These are phyloP conservation scores for Rhinoderma darwinii DNA, from an alignment of 2,113 vertebrate genomes.

Conservation along the genomic window DNA sequence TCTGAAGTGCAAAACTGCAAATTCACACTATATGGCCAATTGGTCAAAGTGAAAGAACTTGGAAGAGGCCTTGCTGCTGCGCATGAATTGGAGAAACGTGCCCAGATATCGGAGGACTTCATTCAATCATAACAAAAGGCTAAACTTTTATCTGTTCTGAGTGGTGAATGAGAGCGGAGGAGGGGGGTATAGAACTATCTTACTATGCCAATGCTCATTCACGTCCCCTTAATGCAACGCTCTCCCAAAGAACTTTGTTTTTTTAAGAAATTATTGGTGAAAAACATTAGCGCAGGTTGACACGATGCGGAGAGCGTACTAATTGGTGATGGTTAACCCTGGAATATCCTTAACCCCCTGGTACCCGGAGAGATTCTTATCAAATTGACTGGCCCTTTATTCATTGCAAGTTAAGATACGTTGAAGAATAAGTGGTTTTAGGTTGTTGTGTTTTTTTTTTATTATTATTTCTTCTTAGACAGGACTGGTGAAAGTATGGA, in stretches of 20 bases:
- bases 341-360: neutral
- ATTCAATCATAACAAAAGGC: conserved; percentile 46
- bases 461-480: no score
- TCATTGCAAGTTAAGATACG: no score
- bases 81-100: conserved; percentile 43
- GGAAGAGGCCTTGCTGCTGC: conserved; percentile 44
- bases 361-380: neutral
- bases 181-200: conserved; percentile 11
- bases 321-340: conserved; percentile 7
- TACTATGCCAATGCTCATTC: conserved; percentile 23
- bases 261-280: neutral
- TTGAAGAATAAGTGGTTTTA: no score
- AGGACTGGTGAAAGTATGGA: no score
- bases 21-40: conserved; percentile 24
- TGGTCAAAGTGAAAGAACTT: neutral
- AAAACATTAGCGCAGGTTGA: neutral
- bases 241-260: conserved; percentile 18
- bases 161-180: neutral
- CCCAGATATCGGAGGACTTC: conserved; percentile 42
- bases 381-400: neutral
- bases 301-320: neutral
- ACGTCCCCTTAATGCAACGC: conserved; percentile 25
- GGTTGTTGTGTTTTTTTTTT: neutral
- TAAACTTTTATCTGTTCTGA: conserved; percentile 43
- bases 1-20: conserved; percentile 28